Evolutionary conservation across 2,888 invertebrate genomes (phyloP).

Genomic region (Malacosoma neustria): DNA sequence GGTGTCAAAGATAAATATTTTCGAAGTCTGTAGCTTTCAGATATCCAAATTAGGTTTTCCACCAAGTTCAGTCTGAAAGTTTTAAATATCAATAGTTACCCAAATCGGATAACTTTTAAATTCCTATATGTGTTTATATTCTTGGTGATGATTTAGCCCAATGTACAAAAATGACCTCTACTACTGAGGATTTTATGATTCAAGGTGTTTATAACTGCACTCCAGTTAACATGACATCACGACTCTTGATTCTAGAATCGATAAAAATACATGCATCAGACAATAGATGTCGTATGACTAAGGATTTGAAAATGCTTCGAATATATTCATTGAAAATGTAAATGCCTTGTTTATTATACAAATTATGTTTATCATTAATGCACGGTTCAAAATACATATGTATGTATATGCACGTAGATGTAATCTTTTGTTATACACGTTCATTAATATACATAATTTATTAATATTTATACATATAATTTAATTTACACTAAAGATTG

Average conservation of each 20-base stretch:
- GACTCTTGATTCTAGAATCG: neutral
- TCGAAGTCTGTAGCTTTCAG: too few relatives aligned
- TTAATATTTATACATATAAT: neutral
- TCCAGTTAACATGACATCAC: conserved; percentile 10
- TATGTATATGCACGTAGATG: too few relatives aligned
- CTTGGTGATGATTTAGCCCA: too few relatives aligned
- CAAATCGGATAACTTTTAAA: too few relatives aligned
- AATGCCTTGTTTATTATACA: neutral
- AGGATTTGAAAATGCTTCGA: conserved; percentile 1
- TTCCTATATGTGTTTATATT: too few relatives aligned
- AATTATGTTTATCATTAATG: neutral
- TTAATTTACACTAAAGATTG: too few relatives aligned
- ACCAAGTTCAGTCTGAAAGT: too few relatives aligned
- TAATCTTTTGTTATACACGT: neutral
- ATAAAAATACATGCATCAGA: conserved; percentile 2
- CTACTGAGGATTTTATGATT: too few relatives aligned
- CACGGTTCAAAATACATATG: neutral
- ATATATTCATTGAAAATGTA: neutral
- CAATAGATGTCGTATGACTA: conserved; percentile 4
- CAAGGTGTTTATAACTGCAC: conserved; percentile 2
- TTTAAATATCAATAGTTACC: too few relatives aligned
- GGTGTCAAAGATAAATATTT: too few relatives aligned
- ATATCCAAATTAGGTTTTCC: too few relatives aligned
- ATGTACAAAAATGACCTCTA: too few relatives aligned
- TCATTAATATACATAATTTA: neutral